phyloP scores from a whole-genome alignment of 1,140 invertebrate species.

The Globodera ellingtonae region DNA sequence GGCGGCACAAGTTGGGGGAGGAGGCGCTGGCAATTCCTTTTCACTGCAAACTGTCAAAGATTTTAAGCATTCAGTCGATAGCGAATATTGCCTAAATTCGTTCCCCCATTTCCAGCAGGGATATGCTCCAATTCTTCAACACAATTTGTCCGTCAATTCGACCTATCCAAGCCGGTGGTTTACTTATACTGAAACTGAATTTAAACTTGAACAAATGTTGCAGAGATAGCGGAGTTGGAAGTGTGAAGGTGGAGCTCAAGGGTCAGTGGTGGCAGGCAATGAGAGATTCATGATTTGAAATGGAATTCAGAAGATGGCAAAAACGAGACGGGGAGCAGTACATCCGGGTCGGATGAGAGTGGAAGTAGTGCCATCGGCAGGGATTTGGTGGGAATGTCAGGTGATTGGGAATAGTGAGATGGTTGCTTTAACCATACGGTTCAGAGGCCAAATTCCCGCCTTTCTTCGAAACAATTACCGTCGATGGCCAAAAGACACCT shows the following conservation, averaged over 20 bases:
- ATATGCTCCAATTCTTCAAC: background rate
- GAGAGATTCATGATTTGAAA: no score
- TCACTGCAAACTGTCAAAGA: background rate
- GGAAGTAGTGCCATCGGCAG: constrained; percentile 6
- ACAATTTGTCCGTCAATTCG: background rate
- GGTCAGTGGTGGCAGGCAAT: background rate
- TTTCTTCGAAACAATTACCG: background rate
- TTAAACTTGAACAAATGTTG: background rate
- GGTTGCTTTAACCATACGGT: background rate
- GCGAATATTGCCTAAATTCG: background rate
- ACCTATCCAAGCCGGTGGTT: background rate
- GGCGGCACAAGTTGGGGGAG: background rate
- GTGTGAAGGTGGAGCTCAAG: constrained; percentile 5
- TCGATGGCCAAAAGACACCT: background rate
- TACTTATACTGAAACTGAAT: background rate
- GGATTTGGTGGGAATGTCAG: background rate
- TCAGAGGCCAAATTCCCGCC: constrained; percentile 26
- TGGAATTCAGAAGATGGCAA: constrained; percentile 10
- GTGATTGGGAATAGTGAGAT: background rate
- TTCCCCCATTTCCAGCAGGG: background rate
- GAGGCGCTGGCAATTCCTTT: background rate
- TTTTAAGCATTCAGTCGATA: background rate
- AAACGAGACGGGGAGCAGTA: constrained; percentile 14
- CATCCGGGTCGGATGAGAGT: constrained; percentile 22
- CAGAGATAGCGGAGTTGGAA: constrained; percentile 20